Conservation (phyloP, 2,797 vertebrate genomes). For the Buphagus erythrorhynchus region DNA sequence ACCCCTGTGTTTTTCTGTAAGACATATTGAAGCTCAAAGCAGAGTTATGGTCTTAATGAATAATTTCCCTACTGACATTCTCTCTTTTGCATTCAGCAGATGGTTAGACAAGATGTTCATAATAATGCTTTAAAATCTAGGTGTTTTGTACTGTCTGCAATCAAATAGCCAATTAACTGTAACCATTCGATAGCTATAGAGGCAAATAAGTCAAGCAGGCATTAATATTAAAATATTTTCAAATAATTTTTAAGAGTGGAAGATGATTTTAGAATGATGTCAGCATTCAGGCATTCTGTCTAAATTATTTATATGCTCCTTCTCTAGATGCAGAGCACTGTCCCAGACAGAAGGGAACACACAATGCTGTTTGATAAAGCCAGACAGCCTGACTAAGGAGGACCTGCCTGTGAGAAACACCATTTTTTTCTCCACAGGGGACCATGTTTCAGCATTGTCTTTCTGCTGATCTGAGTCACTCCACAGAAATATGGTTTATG, state of each 20-base stretch:
- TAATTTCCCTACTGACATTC: constrained; percentile 26
- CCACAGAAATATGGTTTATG: background rate
- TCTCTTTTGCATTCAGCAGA: constrained; percentile 33
- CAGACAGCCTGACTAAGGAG: background rate
- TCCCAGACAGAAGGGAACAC: background rate
- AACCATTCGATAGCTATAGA: background rate
- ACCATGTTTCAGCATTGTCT: background rate
- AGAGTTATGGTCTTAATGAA: background rate
- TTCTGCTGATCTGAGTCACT: background rate
- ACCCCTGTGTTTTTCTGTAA: background rate
- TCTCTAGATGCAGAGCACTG: background rate
- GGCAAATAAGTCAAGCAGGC: background rate
- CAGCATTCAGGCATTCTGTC: background rate
- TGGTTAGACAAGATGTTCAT: constrained; percentile 34
- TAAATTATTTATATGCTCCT: constrained; percentile 1
- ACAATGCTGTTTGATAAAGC: background rate
- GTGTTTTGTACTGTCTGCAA: background rate
- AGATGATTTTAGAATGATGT: background rate
- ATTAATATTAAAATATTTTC: background rate
- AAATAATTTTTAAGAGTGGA: background rate
- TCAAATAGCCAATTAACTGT: constrained; percentile 23
- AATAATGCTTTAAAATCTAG: constrained; percentile 9
- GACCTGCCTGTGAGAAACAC: background rate
- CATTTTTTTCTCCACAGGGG: background rate
- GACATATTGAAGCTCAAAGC: background rate